Base-by-base conservation (phyloP, 2,113 vertebrate genomes). In the Myodes glareolus region DNA sequence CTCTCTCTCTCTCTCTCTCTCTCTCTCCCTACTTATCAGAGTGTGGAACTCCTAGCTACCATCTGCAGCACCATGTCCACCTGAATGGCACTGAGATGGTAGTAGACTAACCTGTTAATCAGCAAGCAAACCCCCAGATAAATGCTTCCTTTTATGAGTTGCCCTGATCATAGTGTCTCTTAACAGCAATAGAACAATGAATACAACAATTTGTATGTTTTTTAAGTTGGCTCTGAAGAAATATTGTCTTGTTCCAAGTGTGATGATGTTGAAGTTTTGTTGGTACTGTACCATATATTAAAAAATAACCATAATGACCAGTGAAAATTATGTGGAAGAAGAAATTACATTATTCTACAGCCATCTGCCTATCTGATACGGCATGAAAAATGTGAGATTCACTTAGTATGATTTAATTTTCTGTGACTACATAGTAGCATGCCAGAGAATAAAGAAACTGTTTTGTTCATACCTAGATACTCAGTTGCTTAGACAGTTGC, bases 391-490 rank as follows among this genome's bases (percentile, higher is more conserved):
- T 91, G 19, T 73, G 50, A 93, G 42, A 36, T 90, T 39, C 75
- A 89, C 27, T 94, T 93, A 77, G 4, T 16, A 94, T 42, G 70
- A 84, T 91, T 96, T 96, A 45, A 90, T 68, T 93, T 89, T 80
- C 36, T 76, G 31, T 94, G 68, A 95, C 70, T 97, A 70, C 21
- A 84, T 7, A 14, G 55, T 9, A 23, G 70, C 81, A 85, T 70
- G 31, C 61, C 72, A 76, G 68, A 97, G 14, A 78, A 33, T 63
- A 50, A 95, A 94, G 36, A 76, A 86, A 91, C 23, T n/a, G 25
- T 39, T 16, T 58, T 67, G 10, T 73, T 33, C 4, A 25, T 75
- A 75, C 9, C 14, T 73, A 73, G 63, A 96, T 76, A 86, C 0
- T 90, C 25, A 31, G 25, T 93, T 95, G 29, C 50, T 65, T 91